Conservation (phyloP, 2,797 vertebrate species). For the Syngnathus rostellatus region DNA sequence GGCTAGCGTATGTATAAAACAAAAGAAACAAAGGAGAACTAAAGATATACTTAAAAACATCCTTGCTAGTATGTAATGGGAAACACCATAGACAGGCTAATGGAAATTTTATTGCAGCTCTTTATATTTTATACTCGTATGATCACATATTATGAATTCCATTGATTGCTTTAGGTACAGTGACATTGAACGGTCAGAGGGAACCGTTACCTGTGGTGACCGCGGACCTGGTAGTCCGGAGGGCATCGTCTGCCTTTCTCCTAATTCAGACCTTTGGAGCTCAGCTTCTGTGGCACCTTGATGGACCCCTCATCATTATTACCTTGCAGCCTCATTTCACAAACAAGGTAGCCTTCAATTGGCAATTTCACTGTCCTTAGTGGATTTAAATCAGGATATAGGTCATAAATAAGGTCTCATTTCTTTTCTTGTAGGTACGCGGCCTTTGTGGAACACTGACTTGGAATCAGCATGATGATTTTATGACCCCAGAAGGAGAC, state of each 20-base stretch:
- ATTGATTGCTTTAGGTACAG: slow-evolving; percentile 58
- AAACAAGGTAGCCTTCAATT: slow-evolving; percentile 65
- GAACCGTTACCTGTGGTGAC: slow-evolving; percentile 70
- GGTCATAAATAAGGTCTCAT: no score
- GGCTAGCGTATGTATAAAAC: no score
- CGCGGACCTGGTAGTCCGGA: slow-evolving; percentile 62
- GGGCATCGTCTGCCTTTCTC: slow-evolving; percentile 77
- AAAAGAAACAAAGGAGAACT: no score
- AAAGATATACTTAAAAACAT: no score
- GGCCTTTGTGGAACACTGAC: slow-evolving; percentile 87
- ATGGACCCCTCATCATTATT: slow-evolving; percentile 69
- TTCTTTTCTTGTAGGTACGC: slow-evolving; percentile 69
- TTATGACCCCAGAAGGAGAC: slow-evolving; percentile 81
- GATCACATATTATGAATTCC: no score
- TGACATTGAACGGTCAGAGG: slow-evolving; percentile 68
- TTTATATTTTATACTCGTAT: no score
- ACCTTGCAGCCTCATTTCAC: slow-evolving; percentile 78
- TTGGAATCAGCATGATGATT: slow-evolving; percentile 85
- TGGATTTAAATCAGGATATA: not conserved
- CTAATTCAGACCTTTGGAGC: slow-evolving; percentile 74
- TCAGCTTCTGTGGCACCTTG: slow-evolving; percentile 78
- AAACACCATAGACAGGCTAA: no score
- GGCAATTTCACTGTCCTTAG: not conserved
- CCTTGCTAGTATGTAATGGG: no score
- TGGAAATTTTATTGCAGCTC: no score